These are phyloP conservation scores for Meriones unguiculatus DNA, from an alignment of 2,113 vertebrate genomes.

Conservation along the genomic window DNA sequence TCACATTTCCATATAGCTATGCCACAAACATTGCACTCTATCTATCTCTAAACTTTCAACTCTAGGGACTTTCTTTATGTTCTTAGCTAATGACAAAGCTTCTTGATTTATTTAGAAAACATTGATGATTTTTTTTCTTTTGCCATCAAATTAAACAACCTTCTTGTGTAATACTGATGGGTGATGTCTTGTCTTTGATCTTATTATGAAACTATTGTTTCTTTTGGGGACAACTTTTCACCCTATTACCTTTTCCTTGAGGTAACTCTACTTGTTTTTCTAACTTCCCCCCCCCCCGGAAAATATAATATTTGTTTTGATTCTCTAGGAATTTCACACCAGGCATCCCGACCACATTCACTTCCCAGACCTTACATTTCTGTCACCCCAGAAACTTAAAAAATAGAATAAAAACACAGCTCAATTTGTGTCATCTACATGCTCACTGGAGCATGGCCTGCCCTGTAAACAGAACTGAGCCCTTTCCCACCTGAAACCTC, in stretches of 20 bases:
- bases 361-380: neutral
- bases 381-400: neutral
- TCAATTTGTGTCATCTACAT: neutral
- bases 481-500: neutral
- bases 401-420: neutral
- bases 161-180: neutral
- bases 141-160: neutral
- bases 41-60: neutral
- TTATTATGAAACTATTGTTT: neutral
- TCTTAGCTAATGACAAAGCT: neutral
- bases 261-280: neutral
- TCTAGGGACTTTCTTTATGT: neutral
- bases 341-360: neutral
- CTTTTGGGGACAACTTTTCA: neutral
- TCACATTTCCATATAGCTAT: neutral
- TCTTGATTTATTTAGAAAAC: neutral
- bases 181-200: neutral
- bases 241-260: neutral
- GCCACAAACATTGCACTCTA: too few relatives aligned
- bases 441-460: neutral
- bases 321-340: neutral
- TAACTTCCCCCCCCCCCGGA: neutral
- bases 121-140: neutral
- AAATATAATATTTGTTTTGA: neutral
- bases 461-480: neutral